Conservation (phyloP, 2,113 vertebrate genomes). For the Natator depressus region DNA sequence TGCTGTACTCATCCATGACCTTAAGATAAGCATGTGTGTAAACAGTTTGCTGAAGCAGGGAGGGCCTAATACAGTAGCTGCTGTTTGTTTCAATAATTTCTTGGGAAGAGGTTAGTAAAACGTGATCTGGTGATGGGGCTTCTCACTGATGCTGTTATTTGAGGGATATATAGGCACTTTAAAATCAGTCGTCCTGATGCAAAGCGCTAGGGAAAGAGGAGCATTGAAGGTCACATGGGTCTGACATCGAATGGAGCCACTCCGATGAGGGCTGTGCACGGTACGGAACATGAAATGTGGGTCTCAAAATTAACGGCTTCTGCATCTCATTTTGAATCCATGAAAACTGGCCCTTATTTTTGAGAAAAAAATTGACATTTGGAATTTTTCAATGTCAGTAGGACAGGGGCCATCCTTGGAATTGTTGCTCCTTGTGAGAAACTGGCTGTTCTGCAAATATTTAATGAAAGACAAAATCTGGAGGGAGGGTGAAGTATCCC, state of each 20-base stretch:
- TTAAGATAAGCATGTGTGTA: not conserved
- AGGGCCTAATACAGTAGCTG: not conserved
- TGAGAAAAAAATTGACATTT: not conserved
- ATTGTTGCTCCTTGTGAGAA: not conserved
- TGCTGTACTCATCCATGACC: not conserved
- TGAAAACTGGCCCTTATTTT: not conserved
- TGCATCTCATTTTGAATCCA: not conserved
- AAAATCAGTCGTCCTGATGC: not conserved
- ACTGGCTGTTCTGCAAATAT: not conserved
- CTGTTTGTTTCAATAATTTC: not conserved
- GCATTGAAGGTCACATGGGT: not conserved
- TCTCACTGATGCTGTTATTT: not conserved
- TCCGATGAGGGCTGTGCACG: rapidly evolving
- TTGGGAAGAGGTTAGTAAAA: not conserved
- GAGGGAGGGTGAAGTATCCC: not conserved
- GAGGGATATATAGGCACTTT: not conserved
- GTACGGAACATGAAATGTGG: not conserved
- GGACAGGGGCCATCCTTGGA: not conserved
- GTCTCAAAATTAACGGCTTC: not conserved
- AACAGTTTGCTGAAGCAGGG: not conserved
- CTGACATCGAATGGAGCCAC: not conserved
- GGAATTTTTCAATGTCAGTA: not conserved
- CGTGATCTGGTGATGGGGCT: not conserved
- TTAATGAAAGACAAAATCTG: not conserved
- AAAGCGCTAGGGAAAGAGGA: not conserved